phyloP scores from a whole-genome alignment of 2,113 vertebrate species.

The Oxyruncus cristatus region DNA sequence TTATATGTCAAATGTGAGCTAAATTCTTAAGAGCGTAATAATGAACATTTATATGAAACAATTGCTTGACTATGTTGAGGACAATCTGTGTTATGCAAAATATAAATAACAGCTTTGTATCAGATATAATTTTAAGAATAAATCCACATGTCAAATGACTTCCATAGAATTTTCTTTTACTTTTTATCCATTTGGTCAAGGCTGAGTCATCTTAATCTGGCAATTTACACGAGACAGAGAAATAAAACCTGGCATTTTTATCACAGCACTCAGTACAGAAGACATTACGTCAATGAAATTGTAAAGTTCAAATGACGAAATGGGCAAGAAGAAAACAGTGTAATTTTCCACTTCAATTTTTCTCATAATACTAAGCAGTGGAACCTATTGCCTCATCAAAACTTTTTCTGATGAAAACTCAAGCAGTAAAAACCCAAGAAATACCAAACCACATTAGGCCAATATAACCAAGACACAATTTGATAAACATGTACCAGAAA shows the following conservation, averaged over 20 bases:
- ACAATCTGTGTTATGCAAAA: not conserved
- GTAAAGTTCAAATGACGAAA: slow-evolving; percentile 41
- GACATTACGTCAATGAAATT: not conserved
- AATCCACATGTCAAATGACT: not conserved
- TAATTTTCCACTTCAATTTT: not conserved
- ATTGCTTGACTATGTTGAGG: not conserved
- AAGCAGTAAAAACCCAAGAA: not conserved
- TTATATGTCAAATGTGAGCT: not conserved
- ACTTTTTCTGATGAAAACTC: not conserved
- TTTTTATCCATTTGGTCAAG: slow-evolving; percentile 42
- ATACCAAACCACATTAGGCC: not conserved
- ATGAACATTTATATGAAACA: not conserved
- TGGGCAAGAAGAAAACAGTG: not conserved
- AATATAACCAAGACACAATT: not conserved
- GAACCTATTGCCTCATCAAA: not conserved
- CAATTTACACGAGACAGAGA: not conserved
- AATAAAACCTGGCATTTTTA: not conserved
- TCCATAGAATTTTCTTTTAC: slow-evolving; percentile 8
- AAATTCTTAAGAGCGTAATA: not conserved
- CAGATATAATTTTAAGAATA: not conserved
- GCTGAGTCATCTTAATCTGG: slow-evolving; percentile 39
- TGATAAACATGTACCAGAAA: not conserved
- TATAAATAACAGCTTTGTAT: not conserved
- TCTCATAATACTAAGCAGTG: not conserved
- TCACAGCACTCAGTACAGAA: not conserved